Evolutionary conservation across 2,797 vertebrate genomes (phyloP).

Genomic region (Micromesistius poutassou): DNA sequence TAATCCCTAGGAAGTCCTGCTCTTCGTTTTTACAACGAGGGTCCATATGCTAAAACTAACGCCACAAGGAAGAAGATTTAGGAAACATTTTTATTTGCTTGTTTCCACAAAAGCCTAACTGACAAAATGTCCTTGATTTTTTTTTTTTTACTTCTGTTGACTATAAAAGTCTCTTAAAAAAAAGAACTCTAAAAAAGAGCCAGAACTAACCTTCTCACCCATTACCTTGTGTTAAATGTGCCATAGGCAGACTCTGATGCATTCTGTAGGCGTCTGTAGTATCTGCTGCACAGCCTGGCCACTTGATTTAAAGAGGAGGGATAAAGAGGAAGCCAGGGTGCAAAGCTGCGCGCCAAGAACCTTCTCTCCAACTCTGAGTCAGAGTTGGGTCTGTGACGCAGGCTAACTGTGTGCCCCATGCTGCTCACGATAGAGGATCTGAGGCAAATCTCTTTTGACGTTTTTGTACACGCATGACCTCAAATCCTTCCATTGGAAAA

Average conservation of each 20-base stretch:
- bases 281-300: not conserved
- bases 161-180: not conserved
- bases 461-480: no score
- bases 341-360: not conserved
- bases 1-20: not conserved
- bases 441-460: no score
- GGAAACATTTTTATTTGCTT: not conserved
- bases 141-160: not conserved
- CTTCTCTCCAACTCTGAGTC: not conserved
- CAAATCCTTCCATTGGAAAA: no score
- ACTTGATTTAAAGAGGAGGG: conserved; percentile 1
- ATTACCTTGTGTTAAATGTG: not conserved
- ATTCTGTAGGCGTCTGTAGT: not conserved
- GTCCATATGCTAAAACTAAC: not conserved
- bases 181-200: not conserved
- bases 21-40: not conserved
- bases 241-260: not conserved
- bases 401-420: no score
- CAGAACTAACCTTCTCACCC: not conserved
- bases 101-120: not conserved
- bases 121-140: not conserved
- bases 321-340: not conserved
- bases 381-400: not conserved
- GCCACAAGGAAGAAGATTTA: not conserved
- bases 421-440: not conserved